Evolutionary conservation across 2,888 invertebrate species (phyloP), one percentile per base, ranked within the genome.

Genomic region (Euplagia quadripunctaria): DNA sequence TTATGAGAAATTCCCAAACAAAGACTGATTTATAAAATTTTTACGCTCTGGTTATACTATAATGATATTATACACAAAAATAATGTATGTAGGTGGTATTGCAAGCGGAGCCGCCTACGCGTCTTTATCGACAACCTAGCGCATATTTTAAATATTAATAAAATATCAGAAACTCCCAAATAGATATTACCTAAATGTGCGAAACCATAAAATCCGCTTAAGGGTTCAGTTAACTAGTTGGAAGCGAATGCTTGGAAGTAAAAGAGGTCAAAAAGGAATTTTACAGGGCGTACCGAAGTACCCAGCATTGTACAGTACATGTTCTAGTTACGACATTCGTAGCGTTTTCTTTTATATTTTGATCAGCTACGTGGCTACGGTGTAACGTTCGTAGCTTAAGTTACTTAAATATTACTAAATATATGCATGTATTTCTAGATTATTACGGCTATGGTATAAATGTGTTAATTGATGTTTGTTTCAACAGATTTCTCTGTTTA

Each of bases 181-280:
- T 67, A 63, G 43, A 72, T 12, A 58, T 74, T 52, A 68, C 46
- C 52, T 64, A 70, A 70, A 69, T n/a, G 66, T 66, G 68, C 51
- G 58, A 41, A 61, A 67, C 75, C 68, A 20, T 83, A 68, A 63
- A 70, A 76, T 72, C 16, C 41, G 2, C 42, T 69, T 64, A 12
- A 70, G 9, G 42, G 73, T 42, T 49, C 66, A 67, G 58, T 72
- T 65, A 66, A 72, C 76, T 49, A 70, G 64, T 43, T 55, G 55
- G 17, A 66, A 71, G 71, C 63, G 61, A 80, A 66, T 72, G 75
- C 85, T 85, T 78, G 73, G 79, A 73, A 80, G 77, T 75, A 80
- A 88, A 83, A 82, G 78, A 77, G 85, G 86, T 83, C 82, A 82
- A 87, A 80, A 76, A 81, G 79, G 69, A 82, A 41, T 76, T 81